Percentiles rank a stretch among this genome's conserved stretches.
Conservation (phyloP, 2,888 invertebrate species). For the Trichogramma evanescens region DNA sequence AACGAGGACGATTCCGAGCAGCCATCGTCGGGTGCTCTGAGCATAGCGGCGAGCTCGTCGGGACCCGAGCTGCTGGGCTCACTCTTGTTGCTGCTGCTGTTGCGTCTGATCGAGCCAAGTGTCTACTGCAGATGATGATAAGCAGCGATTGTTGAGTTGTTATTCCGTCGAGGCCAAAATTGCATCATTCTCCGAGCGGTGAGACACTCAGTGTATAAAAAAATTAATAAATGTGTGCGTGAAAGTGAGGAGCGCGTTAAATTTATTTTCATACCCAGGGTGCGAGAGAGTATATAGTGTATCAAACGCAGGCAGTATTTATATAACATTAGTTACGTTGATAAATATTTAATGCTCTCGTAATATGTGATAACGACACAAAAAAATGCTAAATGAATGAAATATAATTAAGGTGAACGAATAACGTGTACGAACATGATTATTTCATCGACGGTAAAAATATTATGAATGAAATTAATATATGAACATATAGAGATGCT, state of each 20-base stretch:
- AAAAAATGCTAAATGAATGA: no score
- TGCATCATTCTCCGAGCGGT: neutral
- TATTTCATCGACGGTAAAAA: slow-evolving; percentile 4
- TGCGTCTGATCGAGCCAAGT: slow-evolving; percentile 28
- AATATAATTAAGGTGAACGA: no score
- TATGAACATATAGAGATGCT: no score
- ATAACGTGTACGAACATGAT: no score
- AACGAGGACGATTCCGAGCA: slow-evolving; percentile 5
- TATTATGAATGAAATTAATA: slow-evolving; percentile 15
- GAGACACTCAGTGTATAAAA: neutral
- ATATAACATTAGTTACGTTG: slow-evolving; percentile 6
- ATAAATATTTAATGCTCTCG: no score
- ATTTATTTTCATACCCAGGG: slow-evolving; percentile 21
- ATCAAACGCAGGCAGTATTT: slow-evolving; percentile 1
- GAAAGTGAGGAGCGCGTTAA: slow-evolving; percentile 9
- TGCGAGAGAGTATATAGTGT: no score
- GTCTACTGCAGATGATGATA: slow-evolving; percentile 38
- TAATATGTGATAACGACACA: no score
- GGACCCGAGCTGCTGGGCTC: slow-evolving; percentile 28
- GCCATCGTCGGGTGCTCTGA: slow-evolving; percentile 27
- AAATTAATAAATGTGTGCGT: neutral
- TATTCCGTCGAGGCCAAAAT: slow-evolving; percentile 13
- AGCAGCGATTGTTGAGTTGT: no score
- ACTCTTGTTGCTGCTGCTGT: slow-evolving; percentile 33
- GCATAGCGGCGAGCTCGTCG: slow-evolving; percentile 25